These are phyloP conservation scores for Carcina quercana DNA, from an alignment of 2,888 invertebrate genomes.

Conservation along the genomic window DNA sequence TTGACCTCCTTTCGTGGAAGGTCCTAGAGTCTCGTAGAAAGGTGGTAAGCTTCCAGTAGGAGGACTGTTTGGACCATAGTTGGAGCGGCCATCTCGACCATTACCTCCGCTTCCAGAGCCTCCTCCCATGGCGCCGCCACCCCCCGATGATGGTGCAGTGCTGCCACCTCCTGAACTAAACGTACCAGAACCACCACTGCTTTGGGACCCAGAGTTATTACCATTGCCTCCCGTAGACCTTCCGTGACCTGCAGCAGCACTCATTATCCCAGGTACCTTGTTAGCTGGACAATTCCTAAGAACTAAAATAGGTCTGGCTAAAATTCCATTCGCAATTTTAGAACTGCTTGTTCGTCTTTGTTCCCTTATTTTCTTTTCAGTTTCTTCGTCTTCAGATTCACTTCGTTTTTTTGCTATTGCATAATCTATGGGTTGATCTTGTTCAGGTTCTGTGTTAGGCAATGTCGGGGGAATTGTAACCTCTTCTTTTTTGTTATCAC, in stretches of 20 bases:
- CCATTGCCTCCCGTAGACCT: slow-evolving; percentile 77
- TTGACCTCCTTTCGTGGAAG: slow-evolving; percentile 81
- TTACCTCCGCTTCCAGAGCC: slow-evolving; percentile 85
- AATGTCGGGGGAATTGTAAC: slow-evolving; percentile 67
- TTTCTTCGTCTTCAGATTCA: slow-evolving; percentile 79
- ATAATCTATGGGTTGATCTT: slow-evolving; percentile 92
- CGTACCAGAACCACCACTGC: slow-evolving; percentile 61
- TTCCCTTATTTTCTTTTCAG: slow-evolving; percentile 79
- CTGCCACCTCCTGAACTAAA: slow-evolving; percentile 73
- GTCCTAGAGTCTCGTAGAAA: slow-evolving; percentile 86
- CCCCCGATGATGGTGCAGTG: slow-evolving; percentile 74
- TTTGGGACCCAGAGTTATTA: slow-evolving; percentile 69
- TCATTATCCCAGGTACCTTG: slow-evolving; percentile 79
- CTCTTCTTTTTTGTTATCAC: slow-evolving; percentile 67
- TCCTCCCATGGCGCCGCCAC: slow-evolving; percentile 77
- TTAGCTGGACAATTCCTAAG: slow-evolving; percentile 71
- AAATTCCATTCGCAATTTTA: slow-evolving; percentile 75
- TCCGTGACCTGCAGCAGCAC: slow-evolving; percentile 87
- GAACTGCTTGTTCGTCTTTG: slow-evolving; percentile 80
- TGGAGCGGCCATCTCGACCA: slow-evolving; percentile 87
- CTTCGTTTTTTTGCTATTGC: slow-evolving; percentile 88
- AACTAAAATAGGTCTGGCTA: slow-evolving; percentile 69
- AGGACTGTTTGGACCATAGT: slow-evolving; percentile 91
- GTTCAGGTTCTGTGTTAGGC: slow-evolving; percentile 77
- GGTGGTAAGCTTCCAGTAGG: slow-evolving; percentile 92